These are phyloP conservation scores for Zaprionus davidi DNA, from an alignment of 1,140 invertebrate species.

Conservation along the genomic window DNA sequence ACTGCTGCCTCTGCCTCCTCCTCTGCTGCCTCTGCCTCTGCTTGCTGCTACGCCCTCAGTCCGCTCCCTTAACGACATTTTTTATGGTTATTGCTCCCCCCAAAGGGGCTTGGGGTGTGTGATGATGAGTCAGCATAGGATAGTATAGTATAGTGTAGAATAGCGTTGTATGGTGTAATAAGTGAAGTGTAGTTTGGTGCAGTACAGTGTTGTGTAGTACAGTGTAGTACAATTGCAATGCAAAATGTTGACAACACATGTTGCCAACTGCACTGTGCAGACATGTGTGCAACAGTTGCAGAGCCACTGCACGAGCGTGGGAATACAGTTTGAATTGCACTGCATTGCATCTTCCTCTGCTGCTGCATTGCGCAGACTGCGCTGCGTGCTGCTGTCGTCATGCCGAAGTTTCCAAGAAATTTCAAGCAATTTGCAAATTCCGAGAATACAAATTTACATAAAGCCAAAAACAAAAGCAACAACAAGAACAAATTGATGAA, in stretches of 20 bases:
- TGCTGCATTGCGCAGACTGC: not conserved
- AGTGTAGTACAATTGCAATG: constrained; percentile 13
- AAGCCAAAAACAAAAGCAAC: not conserved
- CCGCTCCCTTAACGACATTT: not conserved
- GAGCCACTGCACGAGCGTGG: constrained; percentile 35
- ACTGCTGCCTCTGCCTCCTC: not conserved
- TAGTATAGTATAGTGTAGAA: not conserved
- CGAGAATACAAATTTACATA: not conserved
- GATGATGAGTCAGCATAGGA: not conserved
- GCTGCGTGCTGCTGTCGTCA: not conserved
- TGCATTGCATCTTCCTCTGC: not conserved
- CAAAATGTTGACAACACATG: constrained; percentile 66
- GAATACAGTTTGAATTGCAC: constrained; percentile 26
- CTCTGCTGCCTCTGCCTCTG: no score
- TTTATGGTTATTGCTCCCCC: constrained; percentile 5
- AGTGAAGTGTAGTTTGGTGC: not conserved
- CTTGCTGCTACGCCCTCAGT: not conserved
- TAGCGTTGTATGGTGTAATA: no score
- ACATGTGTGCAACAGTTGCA: constrained; percentile 1
- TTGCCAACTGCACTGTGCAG: constrained; percentile 37
- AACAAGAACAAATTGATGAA: constrained; percentile 6
- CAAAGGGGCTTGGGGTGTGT: not conserved
- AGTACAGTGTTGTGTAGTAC: not conserved
- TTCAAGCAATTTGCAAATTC: constrained; percentile 8
- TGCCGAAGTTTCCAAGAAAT: constrained; percentile 25